Conservation (phyloP, 2,888 invertebrate genomes). For the Pharmacophagus antenor region DNA sequence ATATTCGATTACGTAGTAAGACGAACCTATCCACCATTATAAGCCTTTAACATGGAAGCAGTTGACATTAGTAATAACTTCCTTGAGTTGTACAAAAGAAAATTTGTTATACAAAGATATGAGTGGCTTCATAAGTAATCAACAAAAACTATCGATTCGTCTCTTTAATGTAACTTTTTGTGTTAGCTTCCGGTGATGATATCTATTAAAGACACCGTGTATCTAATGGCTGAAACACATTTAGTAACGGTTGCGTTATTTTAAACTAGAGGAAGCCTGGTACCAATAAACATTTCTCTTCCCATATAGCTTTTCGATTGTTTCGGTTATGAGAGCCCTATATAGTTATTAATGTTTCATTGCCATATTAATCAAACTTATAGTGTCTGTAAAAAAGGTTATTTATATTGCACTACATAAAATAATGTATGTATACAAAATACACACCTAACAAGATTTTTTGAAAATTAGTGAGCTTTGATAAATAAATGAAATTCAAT, state of each 20-base stretch:
- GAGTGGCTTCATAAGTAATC: constrained; percentile 21
- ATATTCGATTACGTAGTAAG: neutral
- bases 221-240: constrained; percentile 61
- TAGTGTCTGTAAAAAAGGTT: too few species aligned
- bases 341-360: too few species aligned
- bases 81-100: constrained; percentile 30
- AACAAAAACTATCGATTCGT: constrained; percentile 47
- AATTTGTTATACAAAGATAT: constrained; percentile 20
- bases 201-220: constrained; percentile 62
- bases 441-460: neutral
- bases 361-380: too few species aligned
- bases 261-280: constrained; percentile 36
- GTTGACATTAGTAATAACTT: constrained; percentile 16
- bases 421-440: too few species aligned
- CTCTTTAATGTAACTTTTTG: constrained; percentile 62
- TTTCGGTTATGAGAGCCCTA: too few species aligned
- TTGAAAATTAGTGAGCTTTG: constrained; percentile 15
- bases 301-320: too few species aligned
- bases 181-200: constrained; percentile 62
- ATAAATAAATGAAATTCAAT: constrained; percentile 29
- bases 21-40: neutral
- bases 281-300: neutral
- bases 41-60: neutral
- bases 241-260: constrained; percentile 56
- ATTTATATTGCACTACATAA: too few species aligned